A percentile compares a stretch with the other conserved stretches of the same genome.
These are phyloP conservation scores for Portevinia maculata DNA, from an alignment of 2,888 invertebrate species.

Conservation along the genomic window DNA sequence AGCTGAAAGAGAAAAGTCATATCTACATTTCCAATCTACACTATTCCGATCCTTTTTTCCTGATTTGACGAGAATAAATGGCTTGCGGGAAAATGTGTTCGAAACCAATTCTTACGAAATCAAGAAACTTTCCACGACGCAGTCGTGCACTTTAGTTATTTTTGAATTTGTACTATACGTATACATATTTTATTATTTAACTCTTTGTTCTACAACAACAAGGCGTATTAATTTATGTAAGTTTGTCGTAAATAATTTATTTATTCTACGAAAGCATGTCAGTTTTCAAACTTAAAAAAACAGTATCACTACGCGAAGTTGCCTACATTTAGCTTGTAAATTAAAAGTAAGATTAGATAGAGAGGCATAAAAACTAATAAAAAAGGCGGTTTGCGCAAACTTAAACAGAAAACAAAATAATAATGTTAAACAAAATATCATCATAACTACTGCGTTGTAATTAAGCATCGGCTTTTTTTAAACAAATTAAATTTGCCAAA, in stretches of 20 bases:
- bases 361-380: constrained; percentile 29
- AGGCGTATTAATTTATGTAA: constrained; percentile 9
- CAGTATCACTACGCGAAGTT: constrained; percentile 38
- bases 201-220: not conserved
- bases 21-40: too few relatives aligned
- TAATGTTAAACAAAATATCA: constrained; percentile 2
- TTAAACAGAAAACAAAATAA: constrained; percentile 18
- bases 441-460: constrained; percentile 25
- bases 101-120: too few relatives aligned
- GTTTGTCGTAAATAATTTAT: constrained; percentile 5
- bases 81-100: too few relatives aligned
- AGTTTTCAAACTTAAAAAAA: constrained; percentile 34
- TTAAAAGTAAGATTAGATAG: constrained; percentile 10
- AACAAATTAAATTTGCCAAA: constrained; percentile 42
- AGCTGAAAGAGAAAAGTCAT: too few relatives aligned
- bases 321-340: constrained; percentile 48
- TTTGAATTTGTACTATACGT: not conserved
- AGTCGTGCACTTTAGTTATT: too few relatives aligned
- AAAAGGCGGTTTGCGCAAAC: constrained; percentile 33
- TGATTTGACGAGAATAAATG: too few relatives aligned
- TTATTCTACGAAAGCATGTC: constrained; percentile 42
- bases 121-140: too few relatives aligned
- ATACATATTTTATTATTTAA: not conserved
- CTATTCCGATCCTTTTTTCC: too few relatives aligned
- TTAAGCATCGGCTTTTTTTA: constrained; percentile 25